These are phyloP conservation scores for Umimayanthus chanpuru DNA, from an alignment of 92 coral and sea anemone genomes.

Conservation along the genomic window DNA sequence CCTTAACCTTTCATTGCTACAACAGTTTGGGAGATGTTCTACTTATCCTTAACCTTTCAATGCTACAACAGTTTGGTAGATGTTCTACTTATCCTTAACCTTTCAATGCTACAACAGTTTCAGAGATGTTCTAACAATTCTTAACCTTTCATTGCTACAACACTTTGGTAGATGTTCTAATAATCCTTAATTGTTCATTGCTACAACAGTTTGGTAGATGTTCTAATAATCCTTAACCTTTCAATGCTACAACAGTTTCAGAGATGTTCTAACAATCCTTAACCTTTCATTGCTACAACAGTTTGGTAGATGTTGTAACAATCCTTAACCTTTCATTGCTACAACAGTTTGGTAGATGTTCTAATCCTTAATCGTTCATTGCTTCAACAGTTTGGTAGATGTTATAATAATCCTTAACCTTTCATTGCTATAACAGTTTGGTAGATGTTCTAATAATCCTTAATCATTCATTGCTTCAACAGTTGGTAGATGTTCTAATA, in stretches of 20 bases:
- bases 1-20: too few relatives aligned
- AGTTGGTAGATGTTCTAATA: conserved; percentile 68
- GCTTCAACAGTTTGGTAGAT: conserved; percentile 63
- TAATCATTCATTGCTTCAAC: background rate
- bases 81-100: too few relatives aligned
- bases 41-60: too few relatives aligned
- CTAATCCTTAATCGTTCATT: background rate
- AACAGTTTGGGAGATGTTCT: too few relatives aligned
- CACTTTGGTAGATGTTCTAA: conserved; percentile 67
- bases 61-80: too few relatives aligned
- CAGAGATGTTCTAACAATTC: background rate
- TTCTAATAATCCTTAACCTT: background rate
- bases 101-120: too few relatives aligned
- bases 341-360: conserved; percentile 70
- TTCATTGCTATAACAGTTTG: conserved; percentile 52
- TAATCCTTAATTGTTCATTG: background rate
- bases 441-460: background rate
- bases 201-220: conserved; percentile 65
- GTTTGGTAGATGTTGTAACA: conserved; percentile 60
- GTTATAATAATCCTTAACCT: background rate
- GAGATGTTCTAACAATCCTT: background rate
- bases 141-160: background rate
- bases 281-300: conserved; percentile 3
- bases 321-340: background rate
- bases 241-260: conserved; percentile 64